Conservation (phyloP, 92 coral and sea anemone species). For the Bergia sp. region DNA sequence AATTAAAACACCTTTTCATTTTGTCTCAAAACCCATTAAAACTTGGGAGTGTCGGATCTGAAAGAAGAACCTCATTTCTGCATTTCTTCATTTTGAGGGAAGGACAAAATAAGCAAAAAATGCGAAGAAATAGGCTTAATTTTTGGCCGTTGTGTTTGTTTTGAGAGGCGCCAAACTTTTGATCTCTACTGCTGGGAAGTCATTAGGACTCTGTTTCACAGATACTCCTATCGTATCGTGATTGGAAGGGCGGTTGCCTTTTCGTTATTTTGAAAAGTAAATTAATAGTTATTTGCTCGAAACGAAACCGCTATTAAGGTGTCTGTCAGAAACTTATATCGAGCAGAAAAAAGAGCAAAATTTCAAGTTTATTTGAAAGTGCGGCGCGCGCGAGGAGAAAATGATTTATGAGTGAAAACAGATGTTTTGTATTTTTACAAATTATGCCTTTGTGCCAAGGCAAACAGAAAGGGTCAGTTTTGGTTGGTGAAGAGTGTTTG, state of each 20-base stretch:
- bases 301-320: constrained; percentile 16
- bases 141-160: constrained; percentile 32
- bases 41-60: constrained; percentile 59
- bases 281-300: constrained; percentile 4
- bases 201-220: constrained; percentile 36
- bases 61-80: constrained; percentile 39
- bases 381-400: constrained; percentile 33
- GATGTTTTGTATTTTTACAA: constrained; percentile 44
- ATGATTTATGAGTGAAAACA: constrained; percentile 39
- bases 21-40: constrained; percentile 69
- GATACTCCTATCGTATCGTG: constrained; percentile 16
- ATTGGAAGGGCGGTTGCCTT: constrained; percentile 24
- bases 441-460: constrained; percentile 46
- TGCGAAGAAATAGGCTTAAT: constrained; percentile 7
- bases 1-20: constrained; percentile 63
- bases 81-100: background rate
- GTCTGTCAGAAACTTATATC: background rate
- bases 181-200: constrained; percentile 40
- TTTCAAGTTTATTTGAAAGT: constrained; percentile 11
- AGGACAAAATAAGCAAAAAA: background rate
- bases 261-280: constrained; percentile 27
- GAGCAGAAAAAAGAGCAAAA: constrained; percentile 29
- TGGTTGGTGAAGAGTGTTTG: constrained; percentile 36
- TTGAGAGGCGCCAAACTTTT: constrained; percentile 44
- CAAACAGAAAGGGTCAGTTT: constrained; percentile 42